phyloP scores from a whole-genome alignment of 2,888 invertebrate species.

The Scaeva pyrastri region DNA sequence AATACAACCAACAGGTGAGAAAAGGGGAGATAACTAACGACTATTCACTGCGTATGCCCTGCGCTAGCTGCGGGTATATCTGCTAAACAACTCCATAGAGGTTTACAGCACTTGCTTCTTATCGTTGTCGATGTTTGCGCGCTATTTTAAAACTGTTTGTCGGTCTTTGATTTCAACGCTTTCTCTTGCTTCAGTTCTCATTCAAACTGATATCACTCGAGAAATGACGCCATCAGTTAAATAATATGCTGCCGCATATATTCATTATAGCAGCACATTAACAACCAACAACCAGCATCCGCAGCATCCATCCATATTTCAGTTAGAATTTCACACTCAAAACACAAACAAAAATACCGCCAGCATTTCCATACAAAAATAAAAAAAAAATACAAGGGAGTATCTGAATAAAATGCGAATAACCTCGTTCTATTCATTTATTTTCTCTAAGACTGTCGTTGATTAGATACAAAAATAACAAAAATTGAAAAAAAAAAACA shows the following conservation, averaged over 20 bases:
- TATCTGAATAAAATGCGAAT: constrained; percentile 67
- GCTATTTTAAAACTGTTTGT: constrained; percentile 64
- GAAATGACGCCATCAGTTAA: constrained; percentile 54
- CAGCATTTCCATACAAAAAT: constrained; percentile 66
- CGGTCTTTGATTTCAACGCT: constrained; percentile 64
- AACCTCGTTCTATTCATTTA: constrained; percentile 72
- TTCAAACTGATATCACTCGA: constrained; percentile 18
- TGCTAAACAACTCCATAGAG: constrained; percentile 72
- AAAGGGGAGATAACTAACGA: constrained; percentile 83
- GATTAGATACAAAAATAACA: constrained; percentile 62
- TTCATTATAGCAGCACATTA: constrained; percentile 42
- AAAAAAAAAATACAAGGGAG: constrained; percentile 46
- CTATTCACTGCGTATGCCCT: constrained; percentile 71
- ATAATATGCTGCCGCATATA: constrained; percentile 39
- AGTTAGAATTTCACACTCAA: constrained; percentile 61
- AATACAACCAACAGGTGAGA: constrained; percentile 84
- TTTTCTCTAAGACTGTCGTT: constrained; percentile 75
- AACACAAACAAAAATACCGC: constrained; percentile 58
- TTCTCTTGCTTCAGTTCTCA: constrained; percentile 47
- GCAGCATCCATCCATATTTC: constrained; percentile 75
- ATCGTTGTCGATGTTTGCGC: constrained; percentile 73
- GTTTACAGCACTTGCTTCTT: constrained; percentile 69
- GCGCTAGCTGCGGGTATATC: constrained; percentile 69
- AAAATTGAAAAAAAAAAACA: constrained; percentile 23
- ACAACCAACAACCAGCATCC: constrained; percentile 49